Base-by-base conservation (phyloP, 2,888 invertebrate species). In the Philereme vetulata region DNA sequence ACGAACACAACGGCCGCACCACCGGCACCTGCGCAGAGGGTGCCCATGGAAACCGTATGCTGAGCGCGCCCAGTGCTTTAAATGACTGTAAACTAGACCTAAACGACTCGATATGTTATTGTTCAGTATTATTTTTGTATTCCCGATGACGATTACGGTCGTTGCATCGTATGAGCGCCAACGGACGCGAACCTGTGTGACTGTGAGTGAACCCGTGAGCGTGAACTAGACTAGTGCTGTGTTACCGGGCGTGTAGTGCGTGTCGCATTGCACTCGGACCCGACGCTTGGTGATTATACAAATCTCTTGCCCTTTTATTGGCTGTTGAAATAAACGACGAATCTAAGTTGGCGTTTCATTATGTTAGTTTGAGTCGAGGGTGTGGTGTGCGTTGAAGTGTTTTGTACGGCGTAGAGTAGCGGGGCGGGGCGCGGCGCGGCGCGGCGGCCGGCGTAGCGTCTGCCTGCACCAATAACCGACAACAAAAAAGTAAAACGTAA, bases 1-100 rank as follows among this genome's bases (percentile, higher is more conserved):
- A 95, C 95, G 73, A 94, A 95, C 86, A 95, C 94, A 77, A 95
- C 95, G 69, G 92, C 95, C 94, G 94, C 70, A 94, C 95, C 64
- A 92, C 94, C 72, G 86, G 92, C 71, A 88, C 92, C 71, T 46
- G 93, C 92, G 54, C 88, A 93, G 71, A 93, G 93, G 80, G 81
- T 93, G 71, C 93, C 93, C 74, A 93, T 93, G 93, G 94, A 94
- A 86, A 94, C 94, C 49, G 93, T 94, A 78, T 94, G 94, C 86
- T 94, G 88, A 93, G 75, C 72, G 64, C 40, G 38, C 7, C 9
- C 45, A 8, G 35, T 4, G 77, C 77, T 72, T 77, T 73, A 72
- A 74, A 57, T 64, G 69, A 73, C 56, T 69, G 69, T 77, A 68
- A 71, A 73, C 60, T 75, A 75, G 72, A 72, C 72, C 52, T 57